Conservation (phyloP, 2,113 vertebrate genomes). For the Colossoma macropomum region DNA sequence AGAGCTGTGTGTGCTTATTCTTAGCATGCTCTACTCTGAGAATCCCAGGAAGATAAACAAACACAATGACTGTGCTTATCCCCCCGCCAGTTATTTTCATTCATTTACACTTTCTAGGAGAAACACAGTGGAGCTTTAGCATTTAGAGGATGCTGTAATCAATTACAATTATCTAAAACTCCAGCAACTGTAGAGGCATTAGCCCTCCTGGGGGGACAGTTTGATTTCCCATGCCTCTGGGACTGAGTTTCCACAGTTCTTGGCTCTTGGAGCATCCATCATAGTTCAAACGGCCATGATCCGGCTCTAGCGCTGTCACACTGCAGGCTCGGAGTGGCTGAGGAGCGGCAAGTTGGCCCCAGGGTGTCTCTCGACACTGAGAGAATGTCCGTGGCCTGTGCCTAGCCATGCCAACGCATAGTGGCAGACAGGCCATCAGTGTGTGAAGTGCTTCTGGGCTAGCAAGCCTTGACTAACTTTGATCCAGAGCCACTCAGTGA, state of each 20-base stretch:
- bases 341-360: background rate
- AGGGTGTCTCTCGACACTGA: slow-evolving; percentile 34
- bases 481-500: background rate
- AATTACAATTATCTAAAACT: slow-evolving; percentile 30
- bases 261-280: background rate
- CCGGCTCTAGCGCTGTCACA: background rate
- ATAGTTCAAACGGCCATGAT: slow-evolving; percentile 7
- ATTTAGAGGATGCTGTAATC: slow-evolving; percentile 24
- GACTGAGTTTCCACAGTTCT: background rate
- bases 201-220: background rate
- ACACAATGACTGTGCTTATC: background rate
- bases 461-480: slow-evolving; percentile 4
- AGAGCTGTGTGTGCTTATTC: slow-evolving; percentile 5
- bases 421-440: slow-evolving; percentile 33
- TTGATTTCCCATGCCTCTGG: slow-evolving; percentile 26
- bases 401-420: background rate
- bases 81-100: background rate
- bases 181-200: slow-evolving; percentile 10
- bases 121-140: background rate
- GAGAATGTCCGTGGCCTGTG: slow-evolving; percentile 39
- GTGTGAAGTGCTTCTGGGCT: slow-evolving; percentile 27
- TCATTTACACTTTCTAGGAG: background rate
- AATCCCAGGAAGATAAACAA: slow-evolving; percentile 29
- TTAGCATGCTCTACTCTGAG: background rate
- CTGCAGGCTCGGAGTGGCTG: slow-evolving; percentile 22